A percentile compares a stretch with the other conserved stretches of the same genome.
These are phyloP conservation scores for Pangasius sanitwongsei DNA, from an alignment of 2,797 vertebrate genomes.

Conservation along the genomic window DNA sequence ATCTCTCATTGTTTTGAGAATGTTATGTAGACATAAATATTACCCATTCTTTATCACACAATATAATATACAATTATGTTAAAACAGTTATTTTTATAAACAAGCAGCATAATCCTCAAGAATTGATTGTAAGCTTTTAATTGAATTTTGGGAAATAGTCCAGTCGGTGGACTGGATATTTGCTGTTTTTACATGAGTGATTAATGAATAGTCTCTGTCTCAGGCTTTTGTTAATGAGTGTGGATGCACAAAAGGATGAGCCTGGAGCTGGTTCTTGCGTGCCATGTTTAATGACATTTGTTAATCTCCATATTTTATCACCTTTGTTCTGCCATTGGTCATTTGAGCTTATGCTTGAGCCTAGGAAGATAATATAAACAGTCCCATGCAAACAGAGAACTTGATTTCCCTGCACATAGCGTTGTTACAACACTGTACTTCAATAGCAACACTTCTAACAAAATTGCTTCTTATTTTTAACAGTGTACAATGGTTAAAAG, in stretches of 20 bases:
- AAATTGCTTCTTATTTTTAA: constrained; percentile 8
- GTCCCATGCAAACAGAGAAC: constrained; percentile 28
- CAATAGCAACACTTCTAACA: constrained; percentile 20
- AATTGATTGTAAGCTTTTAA: constrained; percentile 25
- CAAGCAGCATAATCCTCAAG: not conserved
- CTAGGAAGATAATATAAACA: constrained; percentile 43
- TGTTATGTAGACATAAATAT: not conserved
- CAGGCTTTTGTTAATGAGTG: constrained; percentile 7
- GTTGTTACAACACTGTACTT: constrained; percentile 26
- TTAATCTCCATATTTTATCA: constrained; percentile 32
- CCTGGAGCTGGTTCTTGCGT: not conserved
- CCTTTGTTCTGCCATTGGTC: constrained; percentile 9
- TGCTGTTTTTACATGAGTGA: constrained; percentile 10
- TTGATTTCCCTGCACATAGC: constrained; percentile 28
- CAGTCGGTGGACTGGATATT: constrained; percentile 8
- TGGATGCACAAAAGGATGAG: constrained; percentile 1
- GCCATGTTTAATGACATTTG: constrained; percentile 28
- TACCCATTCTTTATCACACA: not conserved
- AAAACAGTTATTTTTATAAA: constrained; percentile 20
- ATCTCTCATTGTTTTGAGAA: not conserved
- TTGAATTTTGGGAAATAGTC: constrained; percentile 25
- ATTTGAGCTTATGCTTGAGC: not conserved
- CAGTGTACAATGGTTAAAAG: not conserved
- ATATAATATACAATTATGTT: constrained; percentile 1
- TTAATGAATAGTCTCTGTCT: constrained; percentile 6